A percentile compares a stretch with the other conserved stretches of the same genome.
These are phyloP conservation scores for Urocitellus parryii DNA, from an alignment of 2,113 vertebrate genomes.

Conservation along the genomic window DNA sequence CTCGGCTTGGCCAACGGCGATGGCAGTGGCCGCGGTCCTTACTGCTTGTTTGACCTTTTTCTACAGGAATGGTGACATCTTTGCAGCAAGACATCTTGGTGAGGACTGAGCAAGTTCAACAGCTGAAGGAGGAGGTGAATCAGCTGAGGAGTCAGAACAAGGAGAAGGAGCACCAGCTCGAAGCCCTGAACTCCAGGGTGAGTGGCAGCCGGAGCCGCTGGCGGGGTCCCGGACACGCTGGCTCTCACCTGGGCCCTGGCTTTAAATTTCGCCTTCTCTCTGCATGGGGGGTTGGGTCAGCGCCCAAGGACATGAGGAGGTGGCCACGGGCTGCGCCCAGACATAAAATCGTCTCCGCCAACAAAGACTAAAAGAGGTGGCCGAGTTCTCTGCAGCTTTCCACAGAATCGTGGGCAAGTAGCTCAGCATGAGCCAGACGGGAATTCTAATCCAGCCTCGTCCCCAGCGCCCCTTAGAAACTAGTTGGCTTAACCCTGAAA, in stretches of 20 bases:
- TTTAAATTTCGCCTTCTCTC: neutral
- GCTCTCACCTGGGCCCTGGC: neutral
- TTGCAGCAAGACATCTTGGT: slow-evolving; percentile 85
- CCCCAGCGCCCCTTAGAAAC: neutral
- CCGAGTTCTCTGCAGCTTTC: neutral
- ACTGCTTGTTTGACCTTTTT: neutral
- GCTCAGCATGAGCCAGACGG: neutral
- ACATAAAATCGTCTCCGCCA: no score
- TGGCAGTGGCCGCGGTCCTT: rapidly evolving
- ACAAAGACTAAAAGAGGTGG: neutral
- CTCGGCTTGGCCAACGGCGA: rapidly evolving
- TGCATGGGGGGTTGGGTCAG: rapidly evolving
- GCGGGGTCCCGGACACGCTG: no score
- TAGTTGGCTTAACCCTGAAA: neutral
- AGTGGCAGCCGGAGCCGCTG: neutral
- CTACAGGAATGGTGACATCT: slow-evolving; percentile 85
- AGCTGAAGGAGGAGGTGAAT: slow-evolving; percentile 83
- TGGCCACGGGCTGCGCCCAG: neutral
- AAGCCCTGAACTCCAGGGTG: slow-evolving; percentile 85
- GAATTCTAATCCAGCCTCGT: neutral
- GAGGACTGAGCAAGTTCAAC: slow-evolving; percentile 85
- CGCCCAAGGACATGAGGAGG: neutral
- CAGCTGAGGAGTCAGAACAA: slow-evolving; percentile 83
- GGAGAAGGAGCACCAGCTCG: slow-evolving; percentile 87
- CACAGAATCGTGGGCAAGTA: rapidly evolving